Conservation (phyloP, 2,113 vertebrate species). For the Austrofundulus limnaeus region DNA sequence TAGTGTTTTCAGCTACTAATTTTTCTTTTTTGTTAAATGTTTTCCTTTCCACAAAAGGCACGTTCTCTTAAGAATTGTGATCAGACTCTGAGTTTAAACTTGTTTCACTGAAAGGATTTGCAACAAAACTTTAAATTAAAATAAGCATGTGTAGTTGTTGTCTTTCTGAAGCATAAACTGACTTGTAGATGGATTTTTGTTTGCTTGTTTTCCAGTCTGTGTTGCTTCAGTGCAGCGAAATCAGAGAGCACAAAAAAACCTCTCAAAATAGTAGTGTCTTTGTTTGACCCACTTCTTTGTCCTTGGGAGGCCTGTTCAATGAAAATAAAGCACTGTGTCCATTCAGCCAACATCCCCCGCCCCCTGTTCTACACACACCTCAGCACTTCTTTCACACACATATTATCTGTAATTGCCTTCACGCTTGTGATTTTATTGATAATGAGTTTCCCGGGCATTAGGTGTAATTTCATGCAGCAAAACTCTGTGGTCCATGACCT, state of each 20-base stretch:
- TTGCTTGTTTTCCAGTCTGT: constrained; percentile 31
- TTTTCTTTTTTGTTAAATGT: too few relatives aligned
- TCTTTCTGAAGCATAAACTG: constrained; percentile 27
- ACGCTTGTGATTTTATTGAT: constrained; percentile 82
- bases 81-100: constrained; percentile 40
- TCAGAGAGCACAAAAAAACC: constrained; percentile 46
- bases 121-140: constrained; percentile 32
- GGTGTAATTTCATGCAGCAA: constrained; percentile 80
- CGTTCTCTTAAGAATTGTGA: constrained; percentile 55
- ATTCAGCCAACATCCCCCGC: constrained; percentile 53
- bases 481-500: constrained; percentile 72
- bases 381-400: constrained; percentile 73
- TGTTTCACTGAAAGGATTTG: constrained; percentile 52
- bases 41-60: too few relatives aligned
- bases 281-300: constrained; percentile 73
- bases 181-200: constrained; percentile 43
- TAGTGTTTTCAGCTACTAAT: too few relatives aligned
- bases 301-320: constrained; percentile 66
- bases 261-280: constrained; percentile 71
- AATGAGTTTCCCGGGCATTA: constrained; percentile 79
- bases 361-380: constrained; percentile 53
- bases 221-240: constrained; percentile 44
- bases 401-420: constrained; percentile 81
- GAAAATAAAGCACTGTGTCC: constrained; percentile 65
- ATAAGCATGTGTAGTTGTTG: constrained; percentile 30